These are phyloP conservation scores for Hoplostethus atlanticus DNA, from an alignment of 2,797 vertebrate genomes.

Conservation along the genomic window DNA sequence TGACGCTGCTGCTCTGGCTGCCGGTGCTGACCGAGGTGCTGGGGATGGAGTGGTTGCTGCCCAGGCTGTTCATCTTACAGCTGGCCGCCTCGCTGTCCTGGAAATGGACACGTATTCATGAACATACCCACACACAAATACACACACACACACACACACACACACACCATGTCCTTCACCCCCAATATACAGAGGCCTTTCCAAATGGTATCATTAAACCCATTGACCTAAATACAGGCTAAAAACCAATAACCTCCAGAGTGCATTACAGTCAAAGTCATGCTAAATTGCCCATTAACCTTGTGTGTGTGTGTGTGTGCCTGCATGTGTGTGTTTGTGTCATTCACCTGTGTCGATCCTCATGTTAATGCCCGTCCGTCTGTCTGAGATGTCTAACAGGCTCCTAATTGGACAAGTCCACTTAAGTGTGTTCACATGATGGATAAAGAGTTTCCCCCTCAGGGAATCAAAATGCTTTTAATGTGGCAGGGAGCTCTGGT, in stretches of 20 bases:
- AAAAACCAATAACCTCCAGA: slow-evolving; percentile 16
- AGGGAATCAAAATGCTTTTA: slow-evolving; percentile 1
- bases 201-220: slow-evolving; percentile 8
- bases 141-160: neutral
- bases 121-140: neutral
- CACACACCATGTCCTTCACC: neutral
- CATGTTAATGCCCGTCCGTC: slow-evolving; percentile 6
- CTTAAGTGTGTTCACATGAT: neutral
- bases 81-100: slow-evolving; percentile 95
- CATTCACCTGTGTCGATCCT: neutral
- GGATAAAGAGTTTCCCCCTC: neutral
- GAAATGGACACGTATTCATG: slow-evolving; percentile 41
- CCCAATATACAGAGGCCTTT: neutral
- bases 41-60: slow-evolving; percentile 97
- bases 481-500: neutral
- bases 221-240: neutral
- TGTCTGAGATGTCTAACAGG: slow-evolving; percentile 8
- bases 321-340: neutral
- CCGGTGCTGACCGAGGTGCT: slow-evolving; percentile 97
- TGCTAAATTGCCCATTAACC: slow-evolving; percentile 25
- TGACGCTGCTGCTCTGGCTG: slow-evolving; percentile 98
- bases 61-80: slow-evolving; percentile 97
- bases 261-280: slow-evolving; percentile 21
- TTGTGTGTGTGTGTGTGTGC: slow-evolving; percentile 3
- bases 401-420: slow-evolving; percentile 11